Percentiles rank a stretch among this genome's conserved stretches.
Evolutionary conservation across 2,888 invertebrate species (phyloP).

Genomic region (Neuroscelio doddi): DNA sequence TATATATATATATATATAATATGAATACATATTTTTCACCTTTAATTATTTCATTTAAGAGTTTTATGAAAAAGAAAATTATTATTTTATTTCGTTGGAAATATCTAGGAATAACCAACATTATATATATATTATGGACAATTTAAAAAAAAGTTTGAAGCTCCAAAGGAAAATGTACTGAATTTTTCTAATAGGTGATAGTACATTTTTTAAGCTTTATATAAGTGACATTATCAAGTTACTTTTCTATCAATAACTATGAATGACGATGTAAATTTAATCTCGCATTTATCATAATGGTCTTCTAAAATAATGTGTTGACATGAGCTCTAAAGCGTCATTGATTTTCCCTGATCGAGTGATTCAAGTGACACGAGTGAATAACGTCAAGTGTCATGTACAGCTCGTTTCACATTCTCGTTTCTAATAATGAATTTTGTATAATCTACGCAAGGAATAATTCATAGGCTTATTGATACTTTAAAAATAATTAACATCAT

Average conservation of each 20-base stretch:
- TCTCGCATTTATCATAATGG: constrained; percentile 34
- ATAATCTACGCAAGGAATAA: constrained; percentile 2
- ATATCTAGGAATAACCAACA: too few relatives aligned
- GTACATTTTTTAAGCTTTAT: neutral
- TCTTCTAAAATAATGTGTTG: constrained; percentile 40
- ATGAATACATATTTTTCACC: too few relatives aligned
- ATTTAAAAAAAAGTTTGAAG: too few relatives aligned
- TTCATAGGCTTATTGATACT: too few relatives aligned
- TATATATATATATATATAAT: too few relatives aligned
- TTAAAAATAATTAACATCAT: too few relatives aligned
- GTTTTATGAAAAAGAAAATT: too few relatives aligned
- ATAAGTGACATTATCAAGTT: constrained; percentile 33
- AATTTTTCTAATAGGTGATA: too few relatives aligned
- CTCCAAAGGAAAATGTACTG: too few relatives aligned
- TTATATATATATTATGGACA: too few relatives aligned
- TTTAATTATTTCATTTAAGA: too few relatives aligned
- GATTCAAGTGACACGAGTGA: constrained; percentile 56
- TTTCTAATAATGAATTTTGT: constrained; percentile 43
- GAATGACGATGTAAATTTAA: constrained; percentile 33
- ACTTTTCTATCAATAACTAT: constrained; percentile 22
- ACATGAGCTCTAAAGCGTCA: constrained; percentile 29
- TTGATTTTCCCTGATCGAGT: constrained; percentile 55
- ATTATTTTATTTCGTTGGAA: too few relatives aligned
- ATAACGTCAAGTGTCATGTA: constrained; percentile 59
- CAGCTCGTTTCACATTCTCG: constrained; percentile 43